Evolutionary conservation across 30 jellyfish, hydroid and myxozoan genomes (phyloP).

Genomic region (Aurelia coerulea): DNA sequence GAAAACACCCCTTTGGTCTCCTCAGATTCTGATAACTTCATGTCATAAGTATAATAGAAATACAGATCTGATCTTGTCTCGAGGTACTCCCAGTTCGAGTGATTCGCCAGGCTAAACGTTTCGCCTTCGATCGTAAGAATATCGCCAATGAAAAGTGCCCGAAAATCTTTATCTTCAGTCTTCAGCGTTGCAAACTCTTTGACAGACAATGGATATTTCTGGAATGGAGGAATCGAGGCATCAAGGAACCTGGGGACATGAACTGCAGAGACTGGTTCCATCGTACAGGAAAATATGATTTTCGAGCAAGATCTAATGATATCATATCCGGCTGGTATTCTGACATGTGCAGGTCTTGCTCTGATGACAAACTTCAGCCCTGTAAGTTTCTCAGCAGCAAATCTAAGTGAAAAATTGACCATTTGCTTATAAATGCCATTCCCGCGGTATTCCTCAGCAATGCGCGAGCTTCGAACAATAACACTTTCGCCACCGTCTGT

Average conservation of each 20-base stretch:
- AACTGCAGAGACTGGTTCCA: constrained; percentile 13
- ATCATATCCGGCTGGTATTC: constrained; percentile 35
- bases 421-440: constrained; percentile 39
- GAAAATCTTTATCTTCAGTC: neutral
- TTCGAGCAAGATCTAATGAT: constrained; percentile 9
- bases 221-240: constrained; percentile 9
- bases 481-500: constrained; percentile 58
- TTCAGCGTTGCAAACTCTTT: constrained; percentile 12
- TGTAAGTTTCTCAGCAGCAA: constrained; percentile 2
- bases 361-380: constrained; percentile 21
- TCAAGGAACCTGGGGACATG: neutral
- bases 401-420: constrained; percentile 27
- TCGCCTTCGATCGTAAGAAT: constrained; percentile 52
- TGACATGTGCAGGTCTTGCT: constrained; percentile 44
- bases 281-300: constrained; percentile 17
- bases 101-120: constrained; percentile 13
- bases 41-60: constrained; percentile 2
- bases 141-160: constrained; percentile 32
- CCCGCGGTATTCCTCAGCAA: constrained; percentile 61
- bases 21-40: neutral
- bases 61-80: constrained; percentile 25
- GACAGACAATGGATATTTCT: constrained; percentile 11
- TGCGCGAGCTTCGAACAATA: constrained; percentile 52
- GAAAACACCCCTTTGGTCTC: constrained; percentile 15
- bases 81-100: constrained; percentile 25